Evolutionary conservation across 2,113 vertebrate genomes (phyloP).

Genomic region (Leucosticte australis): DNA sequence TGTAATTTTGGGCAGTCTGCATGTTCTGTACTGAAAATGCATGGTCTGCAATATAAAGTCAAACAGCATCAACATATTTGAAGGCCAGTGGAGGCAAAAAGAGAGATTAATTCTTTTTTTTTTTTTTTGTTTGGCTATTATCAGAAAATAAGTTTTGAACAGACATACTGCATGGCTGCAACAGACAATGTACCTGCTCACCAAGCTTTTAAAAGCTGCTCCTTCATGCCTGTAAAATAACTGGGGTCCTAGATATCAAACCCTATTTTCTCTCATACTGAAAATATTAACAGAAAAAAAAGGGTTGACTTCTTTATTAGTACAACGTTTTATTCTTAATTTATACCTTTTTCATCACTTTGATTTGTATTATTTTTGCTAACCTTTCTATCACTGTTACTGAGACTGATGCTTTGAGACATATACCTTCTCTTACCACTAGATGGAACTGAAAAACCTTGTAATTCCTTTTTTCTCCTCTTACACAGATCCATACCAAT

Average conservation of each 20-base stretch:
- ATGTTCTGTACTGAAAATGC: not conserved
- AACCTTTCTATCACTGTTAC: not conserved
- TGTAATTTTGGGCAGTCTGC: not conserved
- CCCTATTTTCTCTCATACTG: not conserved
- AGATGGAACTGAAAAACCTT: constrained; percentile 72
- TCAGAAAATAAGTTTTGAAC: not conserved
- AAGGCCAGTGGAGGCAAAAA: not conserved
- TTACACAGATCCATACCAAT: not conserved
- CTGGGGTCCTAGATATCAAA: not conserved
- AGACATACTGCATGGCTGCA: not conserved
- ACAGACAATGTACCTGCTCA: not conserved
- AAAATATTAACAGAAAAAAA: not conserved
- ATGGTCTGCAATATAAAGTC: not conserved
- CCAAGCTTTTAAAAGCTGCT: not conserved
- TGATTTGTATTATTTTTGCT: not conserved
- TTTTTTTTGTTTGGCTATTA: not conserved
- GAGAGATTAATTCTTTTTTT: not conserved
- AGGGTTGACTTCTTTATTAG: rapidly evolving
- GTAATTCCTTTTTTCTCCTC: not conserved
- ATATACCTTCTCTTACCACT: constrained; percentile 49
- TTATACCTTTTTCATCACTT: not conserved
- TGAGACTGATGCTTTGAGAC: not conserved
- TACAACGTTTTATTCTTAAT: not conserved
- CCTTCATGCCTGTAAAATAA: not conserved
- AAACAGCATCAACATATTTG: not conserved